A percentile compares a stretch with the other conserved stretches of the same genome.
These are phyloP conservation scores for Psittacula echo DNA, from an alignment of 2,797 vertebrate species.

Conservation along the genomic window DNA sequence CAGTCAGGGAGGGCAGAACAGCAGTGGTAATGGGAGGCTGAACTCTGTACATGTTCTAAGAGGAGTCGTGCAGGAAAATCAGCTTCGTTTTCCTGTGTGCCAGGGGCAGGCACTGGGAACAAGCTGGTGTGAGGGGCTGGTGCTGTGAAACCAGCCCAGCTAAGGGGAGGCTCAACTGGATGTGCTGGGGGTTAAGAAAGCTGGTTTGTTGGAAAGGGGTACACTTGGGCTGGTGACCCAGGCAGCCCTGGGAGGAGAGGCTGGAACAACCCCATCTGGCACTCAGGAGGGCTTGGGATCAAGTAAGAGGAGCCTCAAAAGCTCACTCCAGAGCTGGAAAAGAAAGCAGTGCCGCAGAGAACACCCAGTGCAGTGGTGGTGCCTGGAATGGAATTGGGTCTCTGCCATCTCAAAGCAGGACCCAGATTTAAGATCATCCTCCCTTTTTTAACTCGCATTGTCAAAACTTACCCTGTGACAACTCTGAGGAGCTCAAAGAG, in stretches of 20 bases:
- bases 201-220: not conserved
- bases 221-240: not conserved
- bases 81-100: not conserved
- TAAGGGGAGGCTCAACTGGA: not conserved
- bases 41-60: not conserved
- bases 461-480: not conserved
- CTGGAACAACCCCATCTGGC: not conserved
- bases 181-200: not conserved
- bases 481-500: not conserved
- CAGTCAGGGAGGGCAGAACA: not conserved
- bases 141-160: conserved; percentile 22
- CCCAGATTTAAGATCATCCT: not conserved
- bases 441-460: not conserved
- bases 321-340: not conserved
- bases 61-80: not conserved
- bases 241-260: not conserved
- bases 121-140: not conserved
- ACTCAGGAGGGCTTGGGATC: not conserved
- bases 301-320: not conserved
- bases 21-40: not conserved
- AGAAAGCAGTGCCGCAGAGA: not conserved
- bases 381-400: not conserved
- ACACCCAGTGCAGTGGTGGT: not conserved
- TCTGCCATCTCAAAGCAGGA: not conserved
- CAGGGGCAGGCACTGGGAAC: not conserved